Percentiles rank a stretch among this genome's conserved stretches.
These are phyloP conservation scores for Spongilla lacustris DNA, from an alignment of 37 sponge, comb jelly and placozoan species.

Conservation along the genomic window DNA sequence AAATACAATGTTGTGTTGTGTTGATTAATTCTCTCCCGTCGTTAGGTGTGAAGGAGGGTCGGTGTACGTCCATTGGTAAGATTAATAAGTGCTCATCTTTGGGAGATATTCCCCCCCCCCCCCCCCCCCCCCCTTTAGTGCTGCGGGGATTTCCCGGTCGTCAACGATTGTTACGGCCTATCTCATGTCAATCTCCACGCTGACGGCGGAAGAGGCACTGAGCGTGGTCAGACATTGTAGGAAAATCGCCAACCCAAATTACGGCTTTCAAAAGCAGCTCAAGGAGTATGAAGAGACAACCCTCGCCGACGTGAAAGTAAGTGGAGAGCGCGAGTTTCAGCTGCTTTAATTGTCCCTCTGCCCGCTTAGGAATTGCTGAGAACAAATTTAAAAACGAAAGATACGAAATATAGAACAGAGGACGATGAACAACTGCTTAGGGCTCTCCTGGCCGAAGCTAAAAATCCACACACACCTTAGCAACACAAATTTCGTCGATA, in stretches of 20 bases:
- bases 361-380: background rate
- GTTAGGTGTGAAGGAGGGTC: constrained; percentile 56
- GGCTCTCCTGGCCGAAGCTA: constrained; percentile 28
- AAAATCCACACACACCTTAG: background rate
- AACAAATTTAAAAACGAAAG: too few relatives aligned
- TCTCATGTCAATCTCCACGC: constrained; percentile 61
- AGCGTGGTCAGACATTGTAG: constrained; percentile 59
- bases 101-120: background rate
- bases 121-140: constrained; percentile 35
- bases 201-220: constrained; percentile 57
- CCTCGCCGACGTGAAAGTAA: constrained; percentile 30
- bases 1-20: too few relatives aligned
- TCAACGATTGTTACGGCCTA: constrained; percentile 75
- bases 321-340: background rate
- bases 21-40: too few relatives aligned
- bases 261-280: constrained; percentile 73
- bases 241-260: constrained; percentile 73
- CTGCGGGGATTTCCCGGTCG: constrained; percentile 84
- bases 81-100: background rate
- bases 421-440: constrained; percentile 28
- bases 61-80: constrained; percentile 83
- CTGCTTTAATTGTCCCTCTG: background rate
- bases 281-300: constrained; percentile 37
- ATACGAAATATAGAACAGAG: background rate
- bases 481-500: too few relatives aligned